Evolutionary conservation across 2,113 vertebrate species (phyloP), one percentile per base, ranked within the genome.

Genomic region (Hemicordylus capensis): DNA sequence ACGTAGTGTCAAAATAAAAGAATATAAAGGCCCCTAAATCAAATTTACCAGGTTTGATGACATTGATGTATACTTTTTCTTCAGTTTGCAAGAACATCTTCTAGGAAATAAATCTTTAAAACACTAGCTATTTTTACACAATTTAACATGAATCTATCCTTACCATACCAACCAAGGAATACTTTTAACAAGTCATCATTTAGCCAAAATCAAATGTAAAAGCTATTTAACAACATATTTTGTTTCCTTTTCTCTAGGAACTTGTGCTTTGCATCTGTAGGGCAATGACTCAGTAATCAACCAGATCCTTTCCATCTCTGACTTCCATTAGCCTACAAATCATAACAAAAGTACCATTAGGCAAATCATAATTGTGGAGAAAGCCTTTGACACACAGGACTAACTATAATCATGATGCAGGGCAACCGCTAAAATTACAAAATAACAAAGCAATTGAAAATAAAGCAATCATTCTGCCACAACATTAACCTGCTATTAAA

Each of bases 341-440:
- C 91, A 93, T 14, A 94, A 95, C 92, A 94, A 93, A 94, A 95
- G 92, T 90, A 93, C 91, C 92, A 93, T 93, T 93, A 94, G 89
- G 92, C 93, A 95, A 93, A 93, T 75, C 89, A 86, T 93, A 92
- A 93, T 93, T 94, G 92, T 94, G 93, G 91, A 90, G 90, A 91
- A 89, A 93, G 93, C 92, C 92, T 93, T 88, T 95, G 93, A 94
- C 93, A 93, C 67, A 0, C 9, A 83, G 87, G 88, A 89, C 85
- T 84, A 91, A 91, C 91, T 87, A 79, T 86, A 89, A 91, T 88
- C 87, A 84, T 0, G 75, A 88, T 58, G 70, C 78, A 72, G 82
- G 31, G 88, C 89, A 89, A 77, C 75, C 2, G 56, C 88, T 51
- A 85, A 93, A 94, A 92, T 90, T 87, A 90, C 89, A 92, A 69